phyloP scores from a whole-genome alignment of 2,888 invertebrate genomes.

The Hololepta plana region DNA sequence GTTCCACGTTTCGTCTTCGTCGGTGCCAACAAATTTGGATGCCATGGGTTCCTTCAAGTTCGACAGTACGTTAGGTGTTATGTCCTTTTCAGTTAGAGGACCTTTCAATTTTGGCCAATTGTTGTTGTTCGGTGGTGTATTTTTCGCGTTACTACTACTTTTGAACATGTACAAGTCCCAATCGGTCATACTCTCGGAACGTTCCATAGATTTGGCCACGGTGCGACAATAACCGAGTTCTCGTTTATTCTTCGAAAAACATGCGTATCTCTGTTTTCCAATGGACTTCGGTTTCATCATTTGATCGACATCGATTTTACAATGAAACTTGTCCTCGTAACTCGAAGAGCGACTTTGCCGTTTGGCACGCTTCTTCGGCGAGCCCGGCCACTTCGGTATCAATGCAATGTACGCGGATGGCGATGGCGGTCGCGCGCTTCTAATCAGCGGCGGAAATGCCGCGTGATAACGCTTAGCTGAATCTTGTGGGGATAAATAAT shows the following conservation, averaged over 20 bases:
- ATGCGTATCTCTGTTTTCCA: constrained; percentile 12
- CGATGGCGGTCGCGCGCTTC: constrained; percentile 1
- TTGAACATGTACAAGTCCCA: constrained; percentile 34
- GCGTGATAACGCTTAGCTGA: constrained; percentile 59
- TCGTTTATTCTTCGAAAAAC: constrained; percentile 13
- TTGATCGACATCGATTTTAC: constrained; percentile 13
- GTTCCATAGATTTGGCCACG: constrained; percentile 26
- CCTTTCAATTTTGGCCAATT: constrained; percentile 7
- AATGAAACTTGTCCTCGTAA: constrained; percentile 15
- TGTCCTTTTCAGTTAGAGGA: constrained; percentile 2
- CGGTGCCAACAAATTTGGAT: too few relatives aligned
- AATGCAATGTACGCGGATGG: constrained; percentile 13
- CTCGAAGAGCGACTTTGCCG: constrained; percentile 13
- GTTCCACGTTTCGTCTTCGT: constrained; percentile 4
- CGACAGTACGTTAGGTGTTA: constrained; percentile 1
- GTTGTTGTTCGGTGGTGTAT: not conserved
- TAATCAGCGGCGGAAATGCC: constrained; percentile 39
- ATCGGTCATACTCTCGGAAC: constrained; percentile 32
- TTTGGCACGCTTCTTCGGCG: constrained; percentile 15
- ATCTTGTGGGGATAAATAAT: constrained; percentile 40
- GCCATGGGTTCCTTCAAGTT: constrained; percentile 5
- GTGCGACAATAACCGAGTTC: constrained; percentile 13
- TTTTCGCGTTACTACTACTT: constrained; percentile 8
- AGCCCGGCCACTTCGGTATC: constrained; percentile 21
- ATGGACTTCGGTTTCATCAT: constrained; percentile 12